These are phyloP conservation scores for Centruroides vittatus DNA, from an alignment of 1,140 invertebrate genomes.

Conservation along the genomic window DNA sequence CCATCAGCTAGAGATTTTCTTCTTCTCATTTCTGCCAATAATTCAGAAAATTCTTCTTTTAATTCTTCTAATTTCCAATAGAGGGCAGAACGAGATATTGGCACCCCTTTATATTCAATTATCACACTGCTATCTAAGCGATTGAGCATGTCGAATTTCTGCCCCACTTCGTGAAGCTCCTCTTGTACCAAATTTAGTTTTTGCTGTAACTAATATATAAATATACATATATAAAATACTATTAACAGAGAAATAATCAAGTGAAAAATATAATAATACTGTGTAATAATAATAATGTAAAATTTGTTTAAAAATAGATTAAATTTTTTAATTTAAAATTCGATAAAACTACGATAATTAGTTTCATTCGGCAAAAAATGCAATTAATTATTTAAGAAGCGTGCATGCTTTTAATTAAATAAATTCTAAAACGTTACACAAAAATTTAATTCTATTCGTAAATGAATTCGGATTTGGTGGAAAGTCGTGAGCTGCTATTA, in stretches of 20 bases:
- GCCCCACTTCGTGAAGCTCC: conserved; percentile 33
- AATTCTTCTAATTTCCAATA: conserved; percentile 32
- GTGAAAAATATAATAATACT: no score
- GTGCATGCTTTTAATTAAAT: no score
- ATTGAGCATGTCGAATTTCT: conserved; percentile 24
- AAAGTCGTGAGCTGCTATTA: no score
- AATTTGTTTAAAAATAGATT: background rate
- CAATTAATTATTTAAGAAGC: no score
- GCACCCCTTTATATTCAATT: conserved; percentile 1
- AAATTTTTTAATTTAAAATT: background rate
- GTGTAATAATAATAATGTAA: no score
- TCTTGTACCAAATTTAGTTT: conserved; percentile 36
- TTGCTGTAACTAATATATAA: conserved; percentile 29
- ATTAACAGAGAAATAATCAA: no score
- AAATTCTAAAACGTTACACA: no score
- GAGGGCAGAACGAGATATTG: conserved; percentile 22
- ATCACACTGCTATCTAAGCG: background rate
- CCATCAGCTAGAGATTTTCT: conserved; percentile 32
- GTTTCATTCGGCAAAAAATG: no score
- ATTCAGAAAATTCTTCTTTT: conserved; percentile 37
- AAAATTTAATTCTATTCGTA: no score
- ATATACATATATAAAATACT: no score
- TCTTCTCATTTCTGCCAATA: conserved; percentile 35
- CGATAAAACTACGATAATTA: no score
- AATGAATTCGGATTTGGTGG: no score